These are phyloP conservation scores for Gorsachius goisagi DNA, from an alignment of 2,113 vertebrate genomes.

Conservation along the genomic window DNA sequence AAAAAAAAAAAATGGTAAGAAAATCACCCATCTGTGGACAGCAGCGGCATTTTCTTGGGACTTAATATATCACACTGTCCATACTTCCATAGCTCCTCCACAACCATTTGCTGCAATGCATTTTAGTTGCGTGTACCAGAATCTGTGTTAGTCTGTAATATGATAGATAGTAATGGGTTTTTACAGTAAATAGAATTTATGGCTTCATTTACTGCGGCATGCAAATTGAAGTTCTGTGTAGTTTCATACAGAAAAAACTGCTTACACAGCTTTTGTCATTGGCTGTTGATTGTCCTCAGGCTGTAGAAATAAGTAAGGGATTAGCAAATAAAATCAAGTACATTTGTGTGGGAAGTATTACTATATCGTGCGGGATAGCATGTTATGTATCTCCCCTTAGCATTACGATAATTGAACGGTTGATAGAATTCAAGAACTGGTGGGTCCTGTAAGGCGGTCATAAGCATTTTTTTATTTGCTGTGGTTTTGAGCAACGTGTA, in stretches of 20 bases:
- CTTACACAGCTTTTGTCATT: background rate
- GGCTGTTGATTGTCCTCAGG: background rate
- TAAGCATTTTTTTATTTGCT: background rate
- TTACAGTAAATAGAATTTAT: constrained; percentile 31
- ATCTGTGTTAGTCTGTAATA: background rate
- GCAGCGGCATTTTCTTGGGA: background rate
- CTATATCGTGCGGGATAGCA: background rate
- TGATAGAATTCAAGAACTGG: background rate
- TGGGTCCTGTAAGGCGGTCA: too few relatives aligned
- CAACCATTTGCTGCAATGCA: background rate
- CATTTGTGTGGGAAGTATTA: background rate
- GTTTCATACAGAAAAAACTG: constrained; percentile 3
- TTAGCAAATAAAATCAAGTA: background rate
- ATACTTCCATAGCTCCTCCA: background rate
- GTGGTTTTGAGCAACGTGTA: background rate
- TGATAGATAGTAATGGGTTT: background rate
- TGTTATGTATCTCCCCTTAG: background rate
- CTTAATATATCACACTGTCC: background rate
- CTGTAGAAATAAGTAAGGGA: background rate
- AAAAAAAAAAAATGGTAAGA: background rate
- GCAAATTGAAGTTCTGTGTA: constrained; percentile 8
- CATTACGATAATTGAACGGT: background rate
- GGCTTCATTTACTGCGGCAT: constrained; percentile 23
- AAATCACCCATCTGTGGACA: background rate
- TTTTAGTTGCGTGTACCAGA: background rate